phyloP scores from a whole-genome alignment of 2,888 invertebrate species.

The Auanema sp. region DNA sequence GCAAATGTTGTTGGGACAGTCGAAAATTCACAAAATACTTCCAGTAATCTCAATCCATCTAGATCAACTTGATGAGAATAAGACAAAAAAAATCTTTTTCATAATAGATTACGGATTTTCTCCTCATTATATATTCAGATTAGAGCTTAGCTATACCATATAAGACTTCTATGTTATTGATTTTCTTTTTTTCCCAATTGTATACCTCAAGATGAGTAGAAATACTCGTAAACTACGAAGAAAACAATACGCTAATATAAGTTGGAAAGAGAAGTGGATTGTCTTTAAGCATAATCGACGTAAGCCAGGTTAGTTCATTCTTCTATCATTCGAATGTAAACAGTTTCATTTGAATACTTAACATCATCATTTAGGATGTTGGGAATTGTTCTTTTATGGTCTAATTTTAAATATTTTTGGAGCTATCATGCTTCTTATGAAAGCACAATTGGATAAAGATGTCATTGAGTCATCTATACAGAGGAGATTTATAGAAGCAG shows the following conservation, averaged over 20 bases:
- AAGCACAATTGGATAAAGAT: conserved; percentile 44
- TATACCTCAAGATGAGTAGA: conserved; percentile 19
- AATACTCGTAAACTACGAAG: conserved; percentile 26
- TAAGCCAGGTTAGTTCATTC: conserved; percentile 33
- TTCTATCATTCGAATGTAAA: conserved; percentile 2
- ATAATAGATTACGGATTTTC: too few species aligned
- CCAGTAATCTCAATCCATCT: too few species aligned
- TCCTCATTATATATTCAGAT: too few species aligned
- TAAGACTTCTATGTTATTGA: too few species aligned
- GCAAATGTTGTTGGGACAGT: too few species aligned
- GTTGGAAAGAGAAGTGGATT: conserved; percentile 43
- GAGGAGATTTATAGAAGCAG: conserved; percentile 39
- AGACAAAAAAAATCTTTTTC: too few species aligned
- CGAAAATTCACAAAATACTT: too few species aligned
- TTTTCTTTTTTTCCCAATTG: too few species aligned
- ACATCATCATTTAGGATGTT: conserved; percentile 30
- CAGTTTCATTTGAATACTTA: background rate
- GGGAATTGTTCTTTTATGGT: conserved; percentile 38
- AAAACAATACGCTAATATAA: conserved; percentile 25
- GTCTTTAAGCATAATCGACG: conserved; percentile 40
- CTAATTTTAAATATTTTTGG: conserved; percentile 38
- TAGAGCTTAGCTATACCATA: too few species aligned
- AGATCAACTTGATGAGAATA: too few species aligned
- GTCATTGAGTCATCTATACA: conserved; percentile 39
- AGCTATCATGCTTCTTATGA: conserved; percentile 37